Conservation (phyloP, 23 tunicate genomes). For the Corella eumyota region DNA sequence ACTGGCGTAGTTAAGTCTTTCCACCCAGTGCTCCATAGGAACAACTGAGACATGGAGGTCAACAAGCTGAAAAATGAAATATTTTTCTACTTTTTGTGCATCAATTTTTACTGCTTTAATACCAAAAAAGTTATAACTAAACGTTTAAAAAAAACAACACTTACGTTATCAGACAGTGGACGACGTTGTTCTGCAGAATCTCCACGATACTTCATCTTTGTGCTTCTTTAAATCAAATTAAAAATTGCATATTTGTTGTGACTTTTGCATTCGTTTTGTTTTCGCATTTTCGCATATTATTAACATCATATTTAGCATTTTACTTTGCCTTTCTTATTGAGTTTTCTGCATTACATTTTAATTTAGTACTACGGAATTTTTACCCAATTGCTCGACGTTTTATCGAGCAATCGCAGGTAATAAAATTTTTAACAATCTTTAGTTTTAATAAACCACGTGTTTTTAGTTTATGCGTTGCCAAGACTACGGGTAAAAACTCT, state of each 20-base stretch:
- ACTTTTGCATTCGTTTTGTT: no score
- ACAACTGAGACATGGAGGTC: constrained; percentile 72
- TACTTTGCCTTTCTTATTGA: no score
- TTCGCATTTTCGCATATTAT: no score
- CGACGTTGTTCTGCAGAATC: constrained; percentile 7
- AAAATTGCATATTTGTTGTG: background rate
- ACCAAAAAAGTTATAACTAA: background rate
- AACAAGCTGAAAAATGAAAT: constrained; percentile 30
- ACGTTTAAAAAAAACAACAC: background rate
- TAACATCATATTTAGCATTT: no score
- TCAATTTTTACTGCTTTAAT: background rate
- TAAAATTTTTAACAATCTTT: no score
- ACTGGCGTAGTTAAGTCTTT: constrained; percentile 73
- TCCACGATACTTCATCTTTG: constrained; percentile 7
- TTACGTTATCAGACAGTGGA: constrained; percentile 13
- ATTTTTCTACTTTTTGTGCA: background rate
- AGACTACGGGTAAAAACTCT: no score
- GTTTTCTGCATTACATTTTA: no score
- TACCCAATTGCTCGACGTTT: no score
- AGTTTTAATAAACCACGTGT: no score
- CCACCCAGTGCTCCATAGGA: constrained; percentile 72
- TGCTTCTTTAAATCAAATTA: background rate
- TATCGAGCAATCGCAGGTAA: no score
- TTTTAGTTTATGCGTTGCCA: no score
- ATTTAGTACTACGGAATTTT: no score